Evolutionary conservation across 2,797 vertebrate genomes (phyloP).

Genomic region (Huso huso): DNA sequence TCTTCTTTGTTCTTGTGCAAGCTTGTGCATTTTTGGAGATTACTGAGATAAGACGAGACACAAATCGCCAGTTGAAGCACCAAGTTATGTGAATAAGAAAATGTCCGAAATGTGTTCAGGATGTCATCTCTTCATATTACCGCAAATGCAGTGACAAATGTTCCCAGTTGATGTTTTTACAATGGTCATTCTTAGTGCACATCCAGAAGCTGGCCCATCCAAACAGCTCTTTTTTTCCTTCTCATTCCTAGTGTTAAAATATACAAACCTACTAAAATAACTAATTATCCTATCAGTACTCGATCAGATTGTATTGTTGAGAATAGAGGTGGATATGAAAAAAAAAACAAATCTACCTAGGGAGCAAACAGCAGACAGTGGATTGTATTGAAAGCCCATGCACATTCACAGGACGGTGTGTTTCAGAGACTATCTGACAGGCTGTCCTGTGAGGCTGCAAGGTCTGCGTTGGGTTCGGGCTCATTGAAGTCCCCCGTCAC

Average conservation of each 20-base stretch:
- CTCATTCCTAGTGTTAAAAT: not conserved
- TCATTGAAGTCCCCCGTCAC: slow-evolving; percentile 76
- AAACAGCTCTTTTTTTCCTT: not conserved
- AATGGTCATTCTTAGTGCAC: no score
- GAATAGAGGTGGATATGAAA: not conserved
- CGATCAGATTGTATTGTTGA: not conserved
- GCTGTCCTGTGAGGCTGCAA: slow-evolving; percentile 31
- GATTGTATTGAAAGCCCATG: slow-evolving; percentile 20
- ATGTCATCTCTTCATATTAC: not conserved
- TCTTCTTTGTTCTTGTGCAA: not conserved
- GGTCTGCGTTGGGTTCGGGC: not conserved
- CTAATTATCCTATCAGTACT: not conserved
- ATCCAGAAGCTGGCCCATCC: no score
- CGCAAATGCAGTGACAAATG: not conserved
- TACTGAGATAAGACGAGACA: not conserved
- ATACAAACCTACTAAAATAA: not conserved
- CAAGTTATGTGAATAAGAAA: not conserved
- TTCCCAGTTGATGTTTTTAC: not conserved
- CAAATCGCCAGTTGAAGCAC: not conserved
- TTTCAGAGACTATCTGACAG: slow-evolving; percentile 45
- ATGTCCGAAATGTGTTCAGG: not conserved
- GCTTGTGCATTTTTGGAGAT: not conserved
- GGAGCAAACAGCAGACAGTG: slow-evolving; percentile 45
- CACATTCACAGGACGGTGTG: not conserved
- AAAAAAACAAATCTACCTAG: not conserved